These are phyloP conservation scores for Homalodisca vitripennis DNA, from an alignment of 1,140 invertebrate species.

Conservation along the genomic window DNA sequence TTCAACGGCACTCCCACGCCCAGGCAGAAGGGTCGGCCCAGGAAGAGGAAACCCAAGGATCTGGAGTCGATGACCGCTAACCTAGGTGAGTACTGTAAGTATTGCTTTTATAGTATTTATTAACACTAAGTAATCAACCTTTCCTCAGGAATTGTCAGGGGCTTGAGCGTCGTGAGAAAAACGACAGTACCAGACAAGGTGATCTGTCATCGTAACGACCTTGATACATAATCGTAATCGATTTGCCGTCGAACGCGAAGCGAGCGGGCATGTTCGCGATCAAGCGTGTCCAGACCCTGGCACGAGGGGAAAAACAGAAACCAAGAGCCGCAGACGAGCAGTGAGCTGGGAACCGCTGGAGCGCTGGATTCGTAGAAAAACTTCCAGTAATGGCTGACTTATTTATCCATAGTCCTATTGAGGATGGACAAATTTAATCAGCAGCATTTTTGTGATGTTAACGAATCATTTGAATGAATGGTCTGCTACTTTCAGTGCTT, in stretches of 20 bases:
- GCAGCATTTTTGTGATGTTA: too few species aligned
- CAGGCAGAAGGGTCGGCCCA: conserved; percentile 85
- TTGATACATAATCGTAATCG: conserved; percentile 5
- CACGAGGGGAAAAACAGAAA: too few species aligned
- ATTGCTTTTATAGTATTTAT: neutral
- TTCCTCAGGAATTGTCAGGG: too few species aligned
- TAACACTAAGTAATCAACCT: too few species aligned
- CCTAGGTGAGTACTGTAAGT: conserved; percentile 62
- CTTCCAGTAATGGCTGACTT: too few species aligned
- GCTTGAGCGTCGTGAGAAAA: neutral
- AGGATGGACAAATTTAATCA: too few species aligned
- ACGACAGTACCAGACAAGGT: neutral
- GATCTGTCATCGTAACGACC: conserved; percentile 11
- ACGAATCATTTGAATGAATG: too few species aligned
- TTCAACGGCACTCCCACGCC: conserved; percentile 70
- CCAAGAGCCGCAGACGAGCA: too few species aligned
- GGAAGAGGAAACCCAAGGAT: conserved; percentile 89
- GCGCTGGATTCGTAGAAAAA: too few species aligned
- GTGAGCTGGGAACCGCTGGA: too few species aligned
- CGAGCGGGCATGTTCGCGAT: neutral
- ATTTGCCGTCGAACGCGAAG: neutral
- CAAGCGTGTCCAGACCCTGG: neutral
- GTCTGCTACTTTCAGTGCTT: too few species aligned
- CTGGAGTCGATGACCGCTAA: conserved; percentile 80
- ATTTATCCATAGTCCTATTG: too few species aligned